phyloP scores from a whole-genome alignment of 2,888 invertebrate species.

The Xestia rhomboidea region DNA sequence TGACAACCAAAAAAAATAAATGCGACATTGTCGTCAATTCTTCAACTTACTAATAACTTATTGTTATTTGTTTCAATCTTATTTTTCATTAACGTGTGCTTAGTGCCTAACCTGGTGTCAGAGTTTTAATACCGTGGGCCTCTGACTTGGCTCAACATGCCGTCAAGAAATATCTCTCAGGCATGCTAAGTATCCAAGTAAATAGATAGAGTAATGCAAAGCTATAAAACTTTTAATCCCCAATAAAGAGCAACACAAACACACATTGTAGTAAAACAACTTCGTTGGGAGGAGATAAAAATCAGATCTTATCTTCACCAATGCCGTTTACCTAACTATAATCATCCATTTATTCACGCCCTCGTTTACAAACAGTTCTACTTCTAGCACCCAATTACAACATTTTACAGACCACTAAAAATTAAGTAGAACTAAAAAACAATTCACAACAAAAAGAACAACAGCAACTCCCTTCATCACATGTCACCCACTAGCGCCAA shows the following conservation, averaged over 20 bases:
- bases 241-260: not conserved
- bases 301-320: conserved; percentile 29
- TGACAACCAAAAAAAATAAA: not conserved
- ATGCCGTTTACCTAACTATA: conserved; percentile 14
- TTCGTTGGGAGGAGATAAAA: not conserved
- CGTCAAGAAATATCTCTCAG: too few species aligned
- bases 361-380: not conserved
- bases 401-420: conserved; percentile 47
- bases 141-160: too few species aligned
- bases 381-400: conserved; percentile 44
- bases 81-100: too few species aligned
- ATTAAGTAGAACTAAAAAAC: conserved; percentile 33
- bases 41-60: not conserved
- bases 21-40: not conserved
- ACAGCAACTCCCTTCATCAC: conserved; percentile 47
- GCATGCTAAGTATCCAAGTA: not conserved
- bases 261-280: not conserved
- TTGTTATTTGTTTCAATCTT: not conserved
- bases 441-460: conserved; percentile 44
- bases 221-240: not conserved
- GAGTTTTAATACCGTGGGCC: too few species aligned
- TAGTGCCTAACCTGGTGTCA: too few species aligned
- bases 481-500: conserved; percentile 73
- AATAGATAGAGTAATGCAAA: not conserved
- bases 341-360: conserved; percentile 31